Conservation (phyloP, 2,888 invertebrate species). For the Dryobotodes eremita region DNA sequence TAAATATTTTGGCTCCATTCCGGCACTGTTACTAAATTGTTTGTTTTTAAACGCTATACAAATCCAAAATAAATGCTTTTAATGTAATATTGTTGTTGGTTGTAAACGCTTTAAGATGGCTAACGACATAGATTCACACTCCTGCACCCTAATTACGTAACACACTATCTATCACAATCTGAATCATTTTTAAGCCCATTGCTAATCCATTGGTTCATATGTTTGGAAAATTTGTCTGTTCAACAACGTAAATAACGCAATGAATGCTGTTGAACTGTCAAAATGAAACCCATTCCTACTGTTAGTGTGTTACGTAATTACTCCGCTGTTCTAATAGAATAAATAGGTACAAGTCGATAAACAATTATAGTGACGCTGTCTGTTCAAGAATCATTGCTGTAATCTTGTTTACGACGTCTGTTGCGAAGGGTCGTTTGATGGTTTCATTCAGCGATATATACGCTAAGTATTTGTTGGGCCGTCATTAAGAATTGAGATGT, state of each 20-base stretch:
- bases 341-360: constrained; percentile 28
- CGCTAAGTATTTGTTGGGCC: constrained; percentile 23
- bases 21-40: constrained; percentile 34
- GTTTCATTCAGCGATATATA: constrained; percentile 27
- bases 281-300: too few species aligned
- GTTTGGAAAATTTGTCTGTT: too few species aligned
- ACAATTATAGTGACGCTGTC: constrained; percentile 28
- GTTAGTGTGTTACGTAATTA: too few species aligned
- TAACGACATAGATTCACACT: constrained; percentile 12
- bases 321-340: not conserved
- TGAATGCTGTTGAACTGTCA: too few species aligned
- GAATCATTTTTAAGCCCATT: too few species aligned
- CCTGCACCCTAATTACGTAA: too few species aligned
- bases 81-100: not conserved
- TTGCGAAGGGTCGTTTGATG: constrained; percentile 38
- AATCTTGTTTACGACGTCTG: constrained; percentile 51
- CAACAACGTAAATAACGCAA: too few species aligned
- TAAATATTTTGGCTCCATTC: constrained; percentile 51
- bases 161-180: too few species aligned
- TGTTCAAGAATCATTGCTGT: constrained; percentile 39
- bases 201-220: too few species aligned
- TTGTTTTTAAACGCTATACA: constrained; percentile 32
- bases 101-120: not conserved
- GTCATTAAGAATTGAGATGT: constrained; percentile 6
- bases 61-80: constrained; percentile 18